Evolutionary conservation across 1,140 invertebrate species (phyloP).

Genomic region (Mycetomoellerius zeteki): DNA sequence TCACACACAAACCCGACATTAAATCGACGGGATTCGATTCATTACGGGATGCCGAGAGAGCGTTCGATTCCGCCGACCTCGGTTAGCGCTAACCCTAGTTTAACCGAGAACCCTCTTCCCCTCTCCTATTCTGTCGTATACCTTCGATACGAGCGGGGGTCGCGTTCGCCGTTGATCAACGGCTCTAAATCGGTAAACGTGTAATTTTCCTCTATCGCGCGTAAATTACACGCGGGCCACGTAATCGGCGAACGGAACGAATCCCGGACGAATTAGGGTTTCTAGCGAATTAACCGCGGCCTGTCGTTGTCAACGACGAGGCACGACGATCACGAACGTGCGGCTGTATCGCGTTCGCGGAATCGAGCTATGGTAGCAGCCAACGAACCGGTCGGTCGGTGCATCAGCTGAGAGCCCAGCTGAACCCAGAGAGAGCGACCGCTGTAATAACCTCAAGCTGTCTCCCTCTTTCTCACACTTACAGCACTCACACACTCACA

Average conservation of each 20-base stretch:
- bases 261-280: background rate
- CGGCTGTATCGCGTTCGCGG: background rate
- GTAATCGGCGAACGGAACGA: background rate
- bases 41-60: slow-evolving; percentile 3
- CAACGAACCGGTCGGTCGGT: slow-evolving; percentile 75
- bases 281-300: slow-evolving; percentile 1
- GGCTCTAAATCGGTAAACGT: background rate
- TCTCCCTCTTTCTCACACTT: slow-evolving; percentile 50
- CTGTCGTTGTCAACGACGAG: slow-evolving; percentile 7
- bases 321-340: background rate
- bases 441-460: slow-evolving; percentile 76
- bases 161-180: background rate
- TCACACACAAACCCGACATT: background rate
- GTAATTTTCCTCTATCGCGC: background rate
- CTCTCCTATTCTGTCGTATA: background rate
- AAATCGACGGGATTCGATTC: slow-evolving; percentile 28
- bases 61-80: slow-evolving; percentile 48
- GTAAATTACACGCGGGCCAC: slow-evolving; percentile 2
- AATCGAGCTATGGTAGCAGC: slow-evolving; percentile 20
- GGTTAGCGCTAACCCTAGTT: slow-evolving; percentile 51
- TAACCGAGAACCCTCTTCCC: slow-evolving; percentile 7
- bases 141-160: background rate
- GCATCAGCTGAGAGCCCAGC: slow-evolving; percentile 82
- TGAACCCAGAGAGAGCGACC: slow-evolving; percentile 75
- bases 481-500: background rate